phyloP scores from a whole-genome alignment of 2,888 invertebrate genomes.

The Ophion ellenae region DNA sequence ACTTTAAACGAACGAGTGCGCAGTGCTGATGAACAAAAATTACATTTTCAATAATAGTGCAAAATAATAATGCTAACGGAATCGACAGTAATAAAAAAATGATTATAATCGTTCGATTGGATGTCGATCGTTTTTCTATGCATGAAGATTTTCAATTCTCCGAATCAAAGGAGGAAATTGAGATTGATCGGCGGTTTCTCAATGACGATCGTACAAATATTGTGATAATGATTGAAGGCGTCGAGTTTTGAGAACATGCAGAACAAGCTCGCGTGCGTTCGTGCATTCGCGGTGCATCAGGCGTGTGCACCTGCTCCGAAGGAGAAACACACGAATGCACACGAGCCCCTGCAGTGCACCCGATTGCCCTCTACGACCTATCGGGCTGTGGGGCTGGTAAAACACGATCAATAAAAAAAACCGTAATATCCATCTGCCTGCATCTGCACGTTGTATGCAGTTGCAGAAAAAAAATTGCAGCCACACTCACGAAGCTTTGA shows the following conservation, averaged over 20 bases:
- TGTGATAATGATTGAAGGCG: not conserved
- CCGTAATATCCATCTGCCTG: not conserved
- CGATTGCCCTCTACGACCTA: constrained; percentile 16
- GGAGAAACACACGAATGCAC: constrained; percentile 22
- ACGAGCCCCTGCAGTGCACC: constrained; percentile 27
- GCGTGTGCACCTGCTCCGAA: constrained; percentile 4
- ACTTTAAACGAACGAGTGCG: not conserved
- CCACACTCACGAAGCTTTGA: not conserved
- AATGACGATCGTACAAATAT: not conserved
- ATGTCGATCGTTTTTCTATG: too few relatives aligned
- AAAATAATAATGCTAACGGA: too few relatives aligned
- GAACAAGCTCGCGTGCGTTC: not conserved
- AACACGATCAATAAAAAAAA: not conserved
- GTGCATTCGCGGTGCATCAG: constrained; percentile 15
- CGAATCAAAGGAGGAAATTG: not conserved
- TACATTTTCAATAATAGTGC: too few relatives aligned
- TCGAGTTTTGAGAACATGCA: not conserved
- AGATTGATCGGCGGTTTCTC: not conserved
- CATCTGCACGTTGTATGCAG: not conserved
- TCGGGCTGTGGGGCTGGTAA: not conserved
- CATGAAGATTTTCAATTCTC: not conserved
- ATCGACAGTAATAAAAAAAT: too few relatives aligned
- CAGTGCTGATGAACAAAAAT: too few relatives aligned
- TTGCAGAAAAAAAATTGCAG: constrained; percentile 4
- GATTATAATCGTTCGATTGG: too few relatives aligned